Base-by-base conservation (phyloP, 2,888 invertebrate species). In the Marronus borbonicus region DNA sequence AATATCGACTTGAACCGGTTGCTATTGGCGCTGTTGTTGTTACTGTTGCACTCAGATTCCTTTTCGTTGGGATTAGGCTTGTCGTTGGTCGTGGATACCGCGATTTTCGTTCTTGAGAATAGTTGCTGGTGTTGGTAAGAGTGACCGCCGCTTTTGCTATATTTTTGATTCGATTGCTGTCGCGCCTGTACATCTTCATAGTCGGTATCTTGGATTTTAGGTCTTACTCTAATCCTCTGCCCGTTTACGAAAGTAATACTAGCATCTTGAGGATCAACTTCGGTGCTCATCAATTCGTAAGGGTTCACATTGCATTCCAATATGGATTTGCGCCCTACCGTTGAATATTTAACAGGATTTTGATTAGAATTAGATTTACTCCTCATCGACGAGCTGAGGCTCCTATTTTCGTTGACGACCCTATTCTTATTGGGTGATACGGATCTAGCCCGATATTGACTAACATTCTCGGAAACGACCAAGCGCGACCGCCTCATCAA, bases 261-360 rank as follows among this genome's bases (percentile, higher is more conserved):
- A n/a, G 85, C 72, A 72, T 84, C 84, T 80, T 83, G 82, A 8
- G 64, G 65, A 17, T 83, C 82, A 81, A 85, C 80, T 86, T 90
- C 85, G 17, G 84, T 82, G 5, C 94, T 93, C 83, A 96, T 93
- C 85, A 96, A 90, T 82, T 95, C 94, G 86, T 96, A 96, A 2
- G 96, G 95, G 88, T 96, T 96, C 58, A 96, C 94, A 86, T 94
- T 93, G 89, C 96, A 96, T 83, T 95, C 94, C 60, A 96, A 89
- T 81, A 96, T 96, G 20, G 96, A 96, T 81, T 92, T 93, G 64
- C 93, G 87, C 14, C 89, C 87, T 75, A 85, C 81, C 8, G 85
- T 84, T 24, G 85, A 85, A 68, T 81, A 81, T 80, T 84, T 83
- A 17, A 31, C 24, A 3, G 65, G 90, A 89, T 78, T 89, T 62